Evolutionary conservation across 2,113 vertebrate species (phyloP).

Genomic region (Corythornis madagascariensis): DNA sequence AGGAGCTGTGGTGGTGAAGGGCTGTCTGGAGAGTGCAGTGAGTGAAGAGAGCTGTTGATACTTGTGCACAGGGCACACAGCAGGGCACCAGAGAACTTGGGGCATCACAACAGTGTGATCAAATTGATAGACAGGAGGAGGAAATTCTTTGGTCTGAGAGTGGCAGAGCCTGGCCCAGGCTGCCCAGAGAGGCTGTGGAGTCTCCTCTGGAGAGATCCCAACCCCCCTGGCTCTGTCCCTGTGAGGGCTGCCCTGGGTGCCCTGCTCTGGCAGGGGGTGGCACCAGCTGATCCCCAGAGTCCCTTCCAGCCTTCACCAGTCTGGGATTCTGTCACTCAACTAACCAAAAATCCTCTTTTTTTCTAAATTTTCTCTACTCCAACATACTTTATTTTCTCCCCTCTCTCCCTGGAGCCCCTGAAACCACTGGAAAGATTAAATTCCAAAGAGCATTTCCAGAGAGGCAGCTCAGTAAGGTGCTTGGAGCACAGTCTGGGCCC

Average conservation of each 20-base stretch:
- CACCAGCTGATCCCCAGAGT: too few species aligned
- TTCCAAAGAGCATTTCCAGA: not conserved
- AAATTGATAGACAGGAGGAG: not conserved
- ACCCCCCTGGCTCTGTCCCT: too few species aligned
- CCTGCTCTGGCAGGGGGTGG: too few species aligned
- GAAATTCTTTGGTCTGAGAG: too few species aligned
- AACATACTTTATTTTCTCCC: accelerated
- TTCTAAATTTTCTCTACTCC: not conserved
- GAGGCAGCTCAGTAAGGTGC: not conserved
- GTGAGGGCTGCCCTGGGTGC: too few species aligned
- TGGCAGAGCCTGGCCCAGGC: too few species aligned
- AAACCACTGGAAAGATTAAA: not conserved
- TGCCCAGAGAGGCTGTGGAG: too few species aligned
- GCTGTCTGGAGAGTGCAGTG: not conserved
- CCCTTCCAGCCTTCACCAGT: too few species aligned
- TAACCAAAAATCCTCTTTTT: not conserved
- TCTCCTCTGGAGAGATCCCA: too few species aligned
- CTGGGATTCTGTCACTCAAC: not conserved
- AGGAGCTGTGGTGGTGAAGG: not conserved
- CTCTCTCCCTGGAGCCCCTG: not conserved
- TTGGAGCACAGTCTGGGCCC: not conserved
- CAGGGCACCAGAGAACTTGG: not conserved
- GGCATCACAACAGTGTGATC: not conserved
- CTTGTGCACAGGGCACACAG: not conserved
- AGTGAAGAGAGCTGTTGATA: not conserved